Percentiles rank a stretch among this genome's conserved stretches.
phyloP scores from a whole-genome alignment of 1,140 invertebrate genomes.

The Euura lappo region DNA sequence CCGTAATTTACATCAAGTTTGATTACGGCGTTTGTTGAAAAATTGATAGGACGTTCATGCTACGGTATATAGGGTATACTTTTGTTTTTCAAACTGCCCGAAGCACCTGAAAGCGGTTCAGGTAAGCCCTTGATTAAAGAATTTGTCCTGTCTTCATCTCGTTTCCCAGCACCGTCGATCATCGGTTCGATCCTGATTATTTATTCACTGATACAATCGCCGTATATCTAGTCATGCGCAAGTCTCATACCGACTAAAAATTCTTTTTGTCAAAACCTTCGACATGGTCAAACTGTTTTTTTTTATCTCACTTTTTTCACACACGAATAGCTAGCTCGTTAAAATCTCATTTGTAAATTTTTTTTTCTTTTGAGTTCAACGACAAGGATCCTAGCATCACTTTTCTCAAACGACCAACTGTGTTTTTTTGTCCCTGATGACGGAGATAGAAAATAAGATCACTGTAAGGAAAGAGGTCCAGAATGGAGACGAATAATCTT shows the following conservation, averaged over 20 bases:
- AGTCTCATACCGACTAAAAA: not conserved
- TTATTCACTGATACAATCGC: not conserved
- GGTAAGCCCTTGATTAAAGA: not conserved
- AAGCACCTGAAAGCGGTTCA: not conserved
- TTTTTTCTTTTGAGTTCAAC: no score
- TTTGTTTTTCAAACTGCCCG: not conserved
- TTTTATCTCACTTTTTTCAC: not conserved
- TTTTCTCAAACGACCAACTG: no score
- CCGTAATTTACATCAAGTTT: not conserved
- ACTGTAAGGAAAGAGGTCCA: no score
- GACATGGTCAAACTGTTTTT: not conserved
- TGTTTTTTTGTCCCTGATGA: no score
- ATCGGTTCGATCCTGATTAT: not conserved
- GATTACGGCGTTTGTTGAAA: not conserved
- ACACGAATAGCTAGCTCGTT: not conserved
- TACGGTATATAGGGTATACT: not conserved
- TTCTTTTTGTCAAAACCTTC: not conserved
- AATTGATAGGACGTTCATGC: not conserved
- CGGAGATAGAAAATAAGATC: no score
- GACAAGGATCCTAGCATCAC: no score
- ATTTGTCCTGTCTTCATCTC: not conserved
- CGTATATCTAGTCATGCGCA: not conserved
- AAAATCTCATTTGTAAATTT: no score
- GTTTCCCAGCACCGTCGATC: not conserved
- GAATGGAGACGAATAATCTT: no score